Evolutionary conservation across 1,140 invertebrate species (phyloP).

Genomic region (Aphidius gifuensis): DNA sequence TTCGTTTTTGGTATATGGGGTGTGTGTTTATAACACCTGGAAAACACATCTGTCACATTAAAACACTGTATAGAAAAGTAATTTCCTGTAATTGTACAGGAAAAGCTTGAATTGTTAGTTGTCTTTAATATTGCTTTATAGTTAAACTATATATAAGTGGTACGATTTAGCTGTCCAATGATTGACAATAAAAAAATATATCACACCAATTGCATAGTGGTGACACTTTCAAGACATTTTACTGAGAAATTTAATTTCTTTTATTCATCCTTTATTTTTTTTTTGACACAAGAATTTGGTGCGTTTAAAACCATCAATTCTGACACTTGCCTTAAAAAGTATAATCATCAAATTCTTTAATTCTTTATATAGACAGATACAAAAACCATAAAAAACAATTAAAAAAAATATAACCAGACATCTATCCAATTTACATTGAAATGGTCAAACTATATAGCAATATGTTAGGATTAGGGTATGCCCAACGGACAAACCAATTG

Average conservation of each 20-base stretch:
- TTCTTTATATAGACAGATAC: too few species aligned
- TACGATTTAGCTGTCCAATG: constrained; percentile 49
- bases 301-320: too few species aligned
- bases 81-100: constrained; percentile 19
- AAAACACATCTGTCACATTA: constrained; percentile 10
- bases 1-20: background rate
- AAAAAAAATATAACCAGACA: constrained; percentile 42
- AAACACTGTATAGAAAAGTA: constrained; percentile 9
- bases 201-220: constrained; percentile 29
- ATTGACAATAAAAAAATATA: constrained; percentile 37
- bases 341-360: too few species aligned
- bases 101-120: constrained; percentile 11
- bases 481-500: constrained; percentile 14
- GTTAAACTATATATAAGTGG: constrained; percentile 28
- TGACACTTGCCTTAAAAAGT: too few species aligned
- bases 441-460: constrained; percentile 45
- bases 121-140: background rate
- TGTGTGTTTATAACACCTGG: constrained; percentile 5
- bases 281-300: too few species aligned
- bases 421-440: constrained; percentile 54
- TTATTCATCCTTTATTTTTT: too few species aligned
- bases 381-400: too few species aligned
- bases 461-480: background rate
- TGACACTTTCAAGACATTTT: too few species aligned
- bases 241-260: too few species aligned